Base-by-base conservation (phyloP, 2,113 vertebrate genomes). In the Zosterops lateralis region DNA sequence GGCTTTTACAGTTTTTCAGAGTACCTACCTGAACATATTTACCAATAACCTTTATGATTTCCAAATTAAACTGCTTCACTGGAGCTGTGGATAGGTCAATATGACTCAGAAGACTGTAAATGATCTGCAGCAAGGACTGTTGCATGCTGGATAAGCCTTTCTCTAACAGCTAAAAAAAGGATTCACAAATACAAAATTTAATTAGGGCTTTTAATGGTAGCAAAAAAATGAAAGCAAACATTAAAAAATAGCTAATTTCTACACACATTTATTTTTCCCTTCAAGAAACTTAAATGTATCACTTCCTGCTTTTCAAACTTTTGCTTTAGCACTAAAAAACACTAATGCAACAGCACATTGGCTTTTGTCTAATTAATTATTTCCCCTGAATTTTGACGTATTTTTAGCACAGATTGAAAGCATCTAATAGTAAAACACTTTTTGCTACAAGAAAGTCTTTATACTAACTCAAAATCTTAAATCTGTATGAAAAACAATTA, bases 1-100 rank as follows among this genome's bases (percentile, higher is more conserved):
- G 22, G 24, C 9, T 82, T 95, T 74, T 36, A 32, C 4, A 47
- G 50, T 53, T 92, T 75, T 81, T 87, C 75, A 62, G 34, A 78
- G 44, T 54, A 84, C 98, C 94, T 61, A 99, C 99, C 99, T 99
- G 99, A 48, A 99, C 98, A 45, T 99, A 99, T 98, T 99, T 99
- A 78, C 99, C 98, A 85, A 99, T 99, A 73, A 99, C 98, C 97
- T 99, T 99, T 97, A 99, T 99, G 96, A 99, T 99, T 95, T 99
- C 99, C 95, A 99, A 97, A 96, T 99, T 99, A 95, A 99, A 99
- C 97, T 99, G 98, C 87, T 99, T 99, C 82, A 99, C 99, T 3
- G 99, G 99, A 51, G 99, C 98, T 58, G 99, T 97, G 14, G 99
- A 99, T 29, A 99, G 97, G 97, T 99, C 99, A 77, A 99, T 98